Evolutionary conservation across 2,797 vertebrate genomes (phyloP).

Genomic region (Galago senegalensis): DNA sequence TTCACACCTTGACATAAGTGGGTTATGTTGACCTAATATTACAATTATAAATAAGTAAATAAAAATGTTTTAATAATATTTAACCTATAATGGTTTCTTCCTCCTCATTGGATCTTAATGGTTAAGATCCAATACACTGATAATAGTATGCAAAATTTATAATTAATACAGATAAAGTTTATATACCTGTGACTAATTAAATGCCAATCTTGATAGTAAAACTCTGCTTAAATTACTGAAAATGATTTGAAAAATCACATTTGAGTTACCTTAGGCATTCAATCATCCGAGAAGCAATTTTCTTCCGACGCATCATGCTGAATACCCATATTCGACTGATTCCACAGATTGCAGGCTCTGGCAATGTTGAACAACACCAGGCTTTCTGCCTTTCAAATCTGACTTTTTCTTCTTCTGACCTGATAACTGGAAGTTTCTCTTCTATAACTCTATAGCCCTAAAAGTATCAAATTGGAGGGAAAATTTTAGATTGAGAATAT

Average conservation of each 20-base stretch:
- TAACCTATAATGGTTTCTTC: neutral
- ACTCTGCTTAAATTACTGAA: neutral
- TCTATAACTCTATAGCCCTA: slow-evolving; percentile 99
- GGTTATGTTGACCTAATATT: slow-evolving; percentile 2
- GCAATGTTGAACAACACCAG: slow-evolving; percentile 97
- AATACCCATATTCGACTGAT: slow-evolving; percentile 99
- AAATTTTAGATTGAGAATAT: slow-evolving; percentile 3
- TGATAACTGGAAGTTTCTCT: slow-evolving; percentile 93
- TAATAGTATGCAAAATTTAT: slow-evolving; percentile 22
- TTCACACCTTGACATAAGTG: neutral
- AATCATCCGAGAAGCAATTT: slow-evolving; percentile 97
- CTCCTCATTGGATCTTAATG: neutral
- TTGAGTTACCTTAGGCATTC: slow-evolving; percentile 95
- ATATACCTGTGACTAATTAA: slow-evolving; percentile 41
- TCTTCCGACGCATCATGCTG: slow-evolving; percentile 97
- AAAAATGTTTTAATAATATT: slow-evolving; percentile 8
- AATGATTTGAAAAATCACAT: neutral
- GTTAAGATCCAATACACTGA: slow-evolving; percentile 6
- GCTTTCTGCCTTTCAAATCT: slow-evolving; percentile 98
- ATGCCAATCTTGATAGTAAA: neutral
- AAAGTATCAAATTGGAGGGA: neutral
- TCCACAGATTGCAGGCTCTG: slow-evolving; percentile 97
- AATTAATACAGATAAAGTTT: slow-evolving; percentile 10
- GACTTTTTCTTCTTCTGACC: slow-evolving; percentile 95
- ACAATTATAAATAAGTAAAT: slow-evolving; percentile 34